Evolutionary conservation across 2,888 invertebrate genomes (phyloP).

Genomic region (Homarus gammarus): DNA sequence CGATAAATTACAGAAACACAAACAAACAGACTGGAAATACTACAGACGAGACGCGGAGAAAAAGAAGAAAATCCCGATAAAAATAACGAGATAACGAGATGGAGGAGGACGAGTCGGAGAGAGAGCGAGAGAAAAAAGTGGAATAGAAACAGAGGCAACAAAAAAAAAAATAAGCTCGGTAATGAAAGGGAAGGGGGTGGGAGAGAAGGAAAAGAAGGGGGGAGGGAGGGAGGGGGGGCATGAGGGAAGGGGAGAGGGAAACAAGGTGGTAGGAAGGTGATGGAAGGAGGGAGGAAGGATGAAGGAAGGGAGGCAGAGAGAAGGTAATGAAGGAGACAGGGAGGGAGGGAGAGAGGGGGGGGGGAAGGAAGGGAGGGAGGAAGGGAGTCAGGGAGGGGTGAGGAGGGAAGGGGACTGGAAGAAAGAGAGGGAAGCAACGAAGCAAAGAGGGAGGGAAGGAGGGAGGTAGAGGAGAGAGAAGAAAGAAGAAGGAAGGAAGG

Average conservation of each 20-base stretch:
- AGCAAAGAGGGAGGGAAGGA: slow-evolving; percentile 31
- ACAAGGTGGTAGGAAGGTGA: too few relatives aligned
- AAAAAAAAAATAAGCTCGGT: neutral
- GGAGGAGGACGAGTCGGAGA: neutral
- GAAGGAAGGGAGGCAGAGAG: neutral
- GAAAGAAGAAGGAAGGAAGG: too few relatives aligned
- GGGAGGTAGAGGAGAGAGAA: neutral
- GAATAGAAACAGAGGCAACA: too few relatives aligned
- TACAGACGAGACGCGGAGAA: too few relatives aligned
- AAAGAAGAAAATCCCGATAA: too few relatives aligned
- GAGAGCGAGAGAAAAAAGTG: neutral
- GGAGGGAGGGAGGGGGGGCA: too few relatives aligned
- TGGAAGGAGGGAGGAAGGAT: neutral
- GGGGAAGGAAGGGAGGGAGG: neutral
- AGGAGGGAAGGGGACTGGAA: neutral
- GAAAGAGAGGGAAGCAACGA: slow-evolving; percentile 18
- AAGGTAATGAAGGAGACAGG: neutral
- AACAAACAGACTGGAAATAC: too few relatives aligned
- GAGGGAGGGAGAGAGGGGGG: neutral
- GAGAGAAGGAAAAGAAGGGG: neutral
- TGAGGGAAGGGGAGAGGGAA: neutral
- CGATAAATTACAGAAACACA: too few relatives aligned
- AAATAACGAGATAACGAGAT: too few relatives aligned
- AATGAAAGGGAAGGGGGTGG: neutral
- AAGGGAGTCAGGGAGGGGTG: neutral